Percentiles rank a stretch among this genome's conserved stretches.
Conservation (phyloP, 2,888 invertebrate species). For the Liopterus haemorrhoidalis region DNA sequence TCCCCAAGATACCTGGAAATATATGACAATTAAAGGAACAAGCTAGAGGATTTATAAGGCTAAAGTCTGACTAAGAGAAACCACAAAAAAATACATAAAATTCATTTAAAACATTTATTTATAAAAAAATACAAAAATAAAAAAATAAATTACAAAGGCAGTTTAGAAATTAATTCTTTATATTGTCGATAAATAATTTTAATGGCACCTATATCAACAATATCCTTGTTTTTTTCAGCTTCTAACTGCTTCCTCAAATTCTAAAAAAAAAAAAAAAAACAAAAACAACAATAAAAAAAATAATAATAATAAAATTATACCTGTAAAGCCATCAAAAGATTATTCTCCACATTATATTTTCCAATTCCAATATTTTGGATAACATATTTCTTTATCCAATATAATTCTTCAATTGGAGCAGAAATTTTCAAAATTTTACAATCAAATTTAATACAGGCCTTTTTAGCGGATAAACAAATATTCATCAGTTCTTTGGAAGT, state of each 20-base stretch:
- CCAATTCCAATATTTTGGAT: too few relatives aligned
- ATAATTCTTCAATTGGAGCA: constrained; percentile 31
- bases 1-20: too few relatives aligned
- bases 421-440: constrained; percentile 30
- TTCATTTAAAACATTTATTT: too few relatives aligned
- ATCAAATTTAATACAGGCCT: constrained; percentile 33
- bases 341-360: too few relatives aligned
- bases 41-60: too few relatives aligned
- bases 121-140: too few relatives aligned
- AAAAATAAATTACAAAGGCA: constrained; percentile 20
- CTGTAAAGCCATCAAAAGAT: too few relatives aligned
- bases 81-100: too few relatives aligned
- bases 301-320: too few relatives aligned
- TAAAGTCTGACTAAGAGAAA: too few relatives aligned
- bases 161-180: constrained; percentile 21
- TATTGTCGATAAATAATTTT: constrained; percentile 26
- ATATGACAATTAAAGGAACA: too few relatives aligned
- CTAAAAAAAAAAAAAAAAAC: constrained; percentile 20
- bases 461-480: constrained; percentile 30
- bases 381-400: constrained; percentile 37
- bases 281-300: too few relatives aligned
- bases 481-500: constrained; percentile 31
- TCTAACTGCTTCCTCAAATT: constrained; percentile 22
- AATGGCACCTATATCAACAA: constrained; percentile 17
- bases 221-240: constrained; percentile 13